Base-by-base conservation (phyloP, 2,888 invertebrate species). In the Eupithecia vulgata region DNA sequence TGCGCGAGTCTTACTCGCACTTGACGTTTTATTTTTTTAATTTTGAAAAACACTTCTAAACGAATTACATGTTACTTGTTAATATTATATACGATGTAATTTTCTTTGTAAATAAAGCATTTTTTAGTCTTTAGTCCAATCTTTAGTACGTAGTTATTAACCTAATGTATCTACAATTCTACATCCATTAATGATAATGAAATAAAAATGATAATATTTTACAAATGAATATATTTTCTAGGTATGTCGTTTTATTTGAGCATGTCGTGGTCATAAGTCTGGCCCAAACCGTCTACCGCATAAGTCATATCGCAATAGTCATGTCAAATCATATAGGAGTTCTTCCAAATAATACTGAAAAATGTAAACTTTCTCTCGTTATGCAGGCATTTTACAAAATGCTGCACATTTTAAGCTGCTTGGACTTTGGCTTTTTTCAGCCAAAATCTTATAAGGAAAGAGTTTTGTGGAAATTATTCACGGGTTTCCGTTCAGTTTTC, bases 351-450 rank as follows among this genome's bases (percentile, higher is more conserved):
- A 2, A 30, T 10, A 0, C 4, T 5, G 15, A 35, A 62, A 30
- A n/a, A 5, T 17, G 17, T 35, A 35, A 8, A 62, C 7, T 5
- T 35, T 62, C 10, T 59, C 59, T 15, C 34, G 8, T 3, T 13
- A 34, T 62, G 30, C 15, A 62, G 17, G 35, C 35, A 17, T 66
- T 66, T 42, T 66, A 45, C 30, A 25, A 4, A 25, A 15, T 45
- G 17, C 1, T 66, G 6, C 45, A 66, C 2, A 6, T 66, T 8
- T 17, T 45, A 0, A 42, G 66, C 42, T n/a, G 30, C 15, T 66
- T 66, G 17, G 66, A 66, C 10, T 66, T 48, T 30, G 66, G 66
- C 0, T 79, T 77, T 68, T 34, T 78, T 13, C 76, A 78, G 34
- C 74, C 67, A 35, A 42, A 42, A 67, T 35, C 35, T 17, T 37